Evolutionary conservation across 1,140 invertebrate genomes (phyloP), one percentile per base, ranked within the genome.

Genomic region (Hylyphantes graminicola): DNA sequence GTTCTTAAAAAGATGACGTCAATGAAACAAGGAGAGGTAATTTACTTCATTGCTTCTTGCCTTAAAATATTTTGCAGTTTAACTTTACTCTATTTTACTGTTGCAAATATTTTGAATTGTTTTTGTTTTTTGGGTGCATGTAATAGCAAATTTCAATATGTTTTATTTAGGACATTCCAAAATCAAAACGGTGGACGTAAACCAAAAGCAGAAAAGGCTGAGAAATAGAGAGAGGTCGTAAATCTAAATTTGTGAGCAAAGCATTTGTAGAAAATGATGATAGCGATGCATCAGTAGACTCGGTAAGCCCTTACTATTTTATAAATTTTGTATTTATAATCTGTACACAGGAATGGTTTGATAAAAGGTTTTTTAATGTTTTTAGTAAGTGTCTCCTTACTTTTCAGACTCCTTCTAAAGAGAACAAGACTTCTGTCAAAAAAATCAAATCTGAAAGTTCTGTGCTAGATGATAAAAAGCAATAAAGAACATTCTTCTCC

Each of bases 1-100:
- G 91, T 97, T 35, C 92, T 98, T 50, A 96, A 89, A 78, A 91
- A 91, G 76, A 70, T 85, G 10, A 73, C 61, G 21, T 51, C 48
- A 51, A 8, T 15, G 11, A 76, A 54, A 35, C 8, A 48, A 61
- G 78, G 61, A 19, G 15, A 54, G 59, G 85, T 85, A 81, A 64
- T 21, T n/a, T 57, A 61, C 15, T 61, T 17, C 19, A 12, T 7
- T 77, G n/a, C 15, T 48, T 65, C 11, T 72, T 6, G 11, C 8
- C n/a, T 15, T 1, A 21, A 15, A 64, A 64, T 80, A 81, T 17
- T 61, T 72, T 55, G 7, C 35, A 54, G 0, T 79, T 2, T 67
- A 35, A 50, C n/a, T 61, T 35, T 19, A 79, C 9, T 7, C 4
- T 13, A 67, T 54, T 79, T 79, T 57, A 10, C 7, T 65, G 4